Percentiles rank a stretch among this genome's conserved stretches.
These are phyloP conservation scores for Apamea monoglypha DNA, from an alignment of 2,888 invertebrate species.

Conservation along the genomic window DNA sequence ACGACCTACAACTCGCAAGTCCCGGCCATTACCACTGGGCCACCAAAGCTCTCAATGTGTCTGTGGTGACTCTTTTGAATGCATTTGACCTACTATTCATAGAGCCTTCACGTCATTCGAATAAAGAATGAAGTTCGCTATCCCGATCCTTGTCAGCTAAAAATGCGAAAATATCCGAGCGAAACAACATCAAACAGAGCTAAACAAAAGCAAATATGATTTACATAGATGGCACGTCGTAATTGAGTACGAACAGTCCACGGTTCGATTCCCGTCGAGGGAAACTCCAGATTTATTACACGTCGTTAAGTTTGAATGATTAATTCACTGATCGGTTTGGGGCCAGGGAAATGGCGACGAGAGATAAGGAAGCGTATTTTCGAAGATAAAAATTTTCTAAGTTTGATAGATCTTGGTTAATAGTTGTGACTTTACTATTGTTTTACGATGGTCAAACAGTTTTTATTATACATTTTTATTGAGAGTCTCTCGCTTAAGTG, in stretches of 20 bases:
- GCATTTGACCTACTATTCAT: neutral
- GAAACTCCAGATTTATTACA: conserved; percentile 76
- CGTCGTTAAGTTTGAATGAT: conserved; percentile 79
- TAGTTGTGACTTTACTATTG: neutral
- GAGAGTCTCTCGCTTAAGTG: neutral
- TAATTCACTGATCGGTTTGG: conserved; percentile 71
- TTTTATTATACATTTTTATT: neutral
- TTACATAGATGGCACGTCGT: conserved; percentile 56
- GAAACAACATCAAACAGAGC: conserved; percentile 42
- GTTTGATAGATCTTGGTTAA: conserved; percentile 3
- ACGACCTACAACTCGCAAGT: neutral
- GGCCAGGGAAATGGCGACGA: conserved; percentile 50
- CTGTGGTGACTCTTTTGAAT: neutral
- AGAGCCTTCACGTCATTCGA: neutral
- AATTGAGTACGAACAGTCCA: conserved; percentile 54
- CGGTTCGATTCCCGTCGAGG: conserved; percentile 69
- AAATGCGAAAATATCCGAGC: conserved; percentile 20
- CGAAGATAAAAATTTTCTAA: neutral
- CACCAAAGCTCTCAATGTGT: neutral
- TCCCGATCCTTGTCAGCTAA: neutral
- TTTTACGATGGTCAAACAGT: neutral
- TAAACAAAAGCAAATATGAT: conserved; percentile 59
- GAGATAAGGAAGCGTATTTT: neutral
- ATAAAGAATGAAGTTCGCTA: neutral
- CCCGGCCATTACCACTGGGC: neutral